Evolutionary conservation across 2,797 vertebrate genomes (phyloP).

Genomic region (Neoniphon sammara): DNA sequence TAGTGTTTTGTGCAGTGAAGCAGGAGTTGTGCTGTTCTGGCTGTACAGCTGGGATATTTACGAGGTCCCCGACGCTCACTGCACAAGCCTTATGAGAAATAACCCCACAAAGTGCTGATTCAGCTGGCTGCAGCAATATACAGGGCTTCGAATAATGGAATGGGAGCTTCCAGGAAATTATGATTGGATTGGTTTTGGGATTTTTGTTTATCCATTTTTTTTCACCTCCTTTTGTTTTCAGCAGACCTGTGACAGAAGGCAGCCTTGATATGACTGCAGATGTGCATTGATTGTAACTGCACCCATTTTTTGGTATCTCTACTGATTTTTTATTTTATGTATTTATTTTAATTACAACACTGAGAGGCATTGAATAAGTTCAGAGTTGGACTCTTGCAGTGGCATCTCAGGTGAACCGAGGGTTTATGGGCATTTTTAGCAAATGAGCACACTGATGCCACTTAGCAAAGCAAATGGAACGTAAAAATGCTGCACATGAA

Average conservation of each 20-base stretch:
- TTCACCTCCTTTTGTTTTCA: conserved; percentile 42
- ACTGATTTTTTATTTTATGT: conserved; percentile 47
- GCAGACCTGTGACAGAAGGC: not conserved
- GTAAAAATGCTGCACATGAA: conserved; percentile 32
- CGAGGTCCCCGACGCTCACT: conserved; percentile 61
- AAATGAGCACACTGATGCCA: conserved; percentile 43
- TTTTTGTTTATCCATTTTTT: conserved; percentile 58
- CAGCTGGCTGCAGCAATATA: conserved; percentile 60
- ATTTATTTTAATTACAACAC: not conserved
- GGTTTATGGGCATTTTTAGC: conserved; percentile 24
- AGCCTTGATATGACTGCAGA: conserved; percentile 8
- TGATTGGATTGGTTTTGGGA: conserved; percentile 63
- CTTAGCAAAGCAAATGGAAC: conserved; percentile 48
- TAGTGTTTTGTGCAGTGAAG: conserved; percentile 55
- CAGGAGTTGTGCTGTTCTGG: conserved; percentile 64
- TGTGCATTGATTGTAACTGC: conserved; percentile 18
- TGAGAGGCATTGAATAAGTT: conserved; percentile 9
- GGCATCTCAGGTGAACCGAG: conserved; percentile 21
- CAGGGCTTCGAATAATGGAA: conserved; percentile 60
- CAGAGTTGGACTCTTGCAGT: not conserved
- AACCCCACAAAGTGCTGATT: conserved; percentile 75
- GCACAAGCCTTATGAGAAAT: conserved; percentile 72
- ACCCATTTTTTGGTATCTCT: conserved; percentile 30
- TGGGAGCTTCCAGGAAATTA: conserved; percentile 66
- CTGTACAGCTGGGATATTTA: conserved; percentile 74